Evolutionary conservation across 2,888 invertebrate species (phyloP), one percentile per base, ranked within the genome.

Genomic region (Pammene aurita): DNA sequence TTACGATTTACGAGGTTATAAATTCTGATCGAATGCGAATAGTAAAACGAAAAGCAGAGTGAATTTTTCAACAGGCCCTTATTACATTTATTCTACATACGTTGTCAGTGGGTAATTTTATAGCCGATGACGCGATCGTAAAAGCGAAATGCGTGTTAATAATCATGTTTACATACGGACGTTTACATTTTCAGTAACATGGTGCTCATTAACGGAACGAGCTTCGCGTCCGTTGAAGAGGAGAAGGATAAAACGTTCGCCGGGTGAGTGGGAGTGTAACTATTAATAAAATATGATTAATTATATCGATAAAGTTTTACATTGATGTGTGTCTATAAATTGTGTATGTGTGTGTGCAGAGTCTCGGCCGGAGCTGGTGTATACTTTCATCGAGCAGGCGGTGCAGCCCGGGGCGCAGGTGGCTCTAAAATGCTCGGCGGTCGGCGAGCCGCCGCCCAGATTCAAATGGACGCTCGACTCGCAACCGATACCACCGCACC

Each of bases 401-500:
- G 94, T 95, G 62, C 94, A 95, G 78, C 95, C 95, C 0, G 95
- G 95, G 11, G 94, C 94, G 57, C 94, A 95, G 82, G 94, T 97
- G 68, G 96, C 97, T n/a, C 90, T 98, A 72, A 95, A 96, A 81
- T 98, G 98, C 85, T 95, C 96, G 0, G 97, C 96, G 7, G 95
- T 96, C 50, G 98, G 97, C 42, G 97, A 96, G 75, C 98, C 98
- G 4, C 96, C 96, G 9, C 97, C 98, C 6, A 77, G 92, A 41
- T 92, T 93, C 74, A 79, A 89, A 58, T 93, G 93, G 93, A 81
- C 83, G 5, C 77, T 93, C 58, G 93, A 93, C 64, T 88, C 88
- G 1, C 90, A 88, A 74, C 79, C 87, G 7, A 87, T 92, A 75
- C 92, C 92, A n/a, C 79, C 87, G 11, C 92, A 92, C 78, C 91